Evolutionary conservation across 2,888 invertebrate species (phyloP).

Genomic region (Smittia aterrima): DNA sequence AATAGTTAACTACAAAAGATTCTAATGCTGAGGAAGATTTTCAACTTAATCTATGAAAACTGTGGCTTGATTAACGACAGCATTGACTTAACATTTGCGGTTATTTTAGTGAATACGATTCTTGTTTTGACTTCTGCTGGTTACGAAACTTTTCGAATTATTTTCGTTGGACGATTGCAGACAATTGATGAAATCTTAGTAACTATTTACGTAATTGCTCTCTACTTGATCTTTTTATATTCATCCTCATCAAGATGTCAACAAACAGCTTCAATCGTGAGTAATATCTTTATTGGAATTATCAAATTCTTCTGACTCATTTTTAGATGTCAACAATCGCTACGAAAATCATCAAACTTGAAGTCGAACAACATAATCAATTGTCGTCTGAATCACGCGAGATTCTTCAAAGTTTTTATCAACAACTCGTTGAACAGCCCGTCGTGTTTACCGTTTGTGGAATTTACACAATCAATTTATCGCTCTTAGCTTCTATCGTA

Average conservation of each 20-base stretch:
- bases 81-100: slow-evolving; percentile 9
- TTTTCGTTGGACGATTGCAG: background rate
- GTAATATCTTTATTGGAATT: background rate
- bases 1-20: too few relatives aligned
- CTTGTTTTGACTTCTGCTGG: background rate
- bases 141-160: background rate
- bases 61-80: background rate
- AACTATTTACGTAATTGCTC: too few relatives aligned
- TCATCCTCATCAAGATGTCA: too few relatives aligned
- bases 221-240: too few relatives aligned
- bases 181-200: too few relatives aligned
- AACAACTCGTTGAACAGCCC: background rate
- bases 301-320: too few relatives aligned
- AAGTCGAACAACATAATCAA: slow-evolving; percentile 1
- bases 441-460: background rate
- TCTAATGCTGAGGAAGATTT: background rate
- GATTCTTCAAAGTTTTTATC: background rate
- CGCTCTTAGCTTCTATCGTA: background rate
- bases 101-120: background rate
- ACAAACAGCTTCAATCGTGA: background rate
- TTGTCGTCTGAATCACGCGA: background rate
- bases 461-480: background rate
- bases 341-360: background rate
- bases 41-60: slow-evolving; percentile 16
- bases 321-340: background rate